Evolutionary conservation across 2,888 invertebrate species (phyloP), one percentile per base, ranked within the genome.

Genomic region (Hanleya hanleyi): DNA sequence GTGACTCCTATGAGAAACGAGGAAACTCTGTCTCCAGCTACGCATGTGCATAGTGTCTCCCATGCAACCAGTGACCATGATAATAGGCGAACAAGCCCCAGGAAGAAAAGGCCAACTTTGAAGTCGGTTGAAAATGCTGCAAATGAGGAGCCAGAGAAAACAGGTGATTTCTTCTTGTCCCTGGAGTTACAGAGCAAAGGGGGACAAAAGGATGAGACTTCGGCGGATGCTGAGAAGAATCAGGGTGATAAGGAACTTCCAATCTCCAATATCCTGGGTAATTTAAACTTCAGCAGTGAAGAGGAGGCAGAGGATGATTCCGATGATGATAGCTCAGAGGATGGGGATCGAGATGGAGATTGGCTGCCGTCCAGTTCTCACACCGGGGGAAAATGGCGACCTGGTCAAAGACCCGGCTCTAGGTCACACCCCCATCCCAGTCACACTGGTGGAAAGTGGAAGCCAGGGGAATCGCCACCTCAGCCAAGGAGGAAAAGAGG

Each of bases 131-230:
- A 51, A 1, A 15, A 57, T 15, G 18, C 35, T 2, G 64, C 47
- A 69, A 36, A 73, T 68, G 3, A 61, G 47, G 33, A 62, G 15
- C 12, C 51, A 62, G 80, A 80, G 12, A 81, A 80, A 66, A 78
- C 83, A 36, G 81, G 84, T 12, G 94, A 96, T 5, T 97, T 97
- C 90, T 97, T 97, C 84, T 95, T 95, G 47, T 95, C 95, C 0
- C 90, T 97, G 51, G 91, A 90, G 75, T 85, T 91, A 18, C 90
- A 90, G 78, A 89, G 90, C 74, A 87, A 83, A 68, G 64, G 47
- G 6, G 76, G 70, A n/a, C 74, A 70, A 18, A 71, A 71, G 29
- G 67, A 76, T 4, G 29, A 12, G n/a, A 57, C 9, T 9, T 36
- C 36, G 3, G 47, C 67, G n/a, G 41, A 62, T 22, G 32, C 51